Conservation (phyloP, 2,113 vertebrate species). For the cat (Felis catus) region DNA sequence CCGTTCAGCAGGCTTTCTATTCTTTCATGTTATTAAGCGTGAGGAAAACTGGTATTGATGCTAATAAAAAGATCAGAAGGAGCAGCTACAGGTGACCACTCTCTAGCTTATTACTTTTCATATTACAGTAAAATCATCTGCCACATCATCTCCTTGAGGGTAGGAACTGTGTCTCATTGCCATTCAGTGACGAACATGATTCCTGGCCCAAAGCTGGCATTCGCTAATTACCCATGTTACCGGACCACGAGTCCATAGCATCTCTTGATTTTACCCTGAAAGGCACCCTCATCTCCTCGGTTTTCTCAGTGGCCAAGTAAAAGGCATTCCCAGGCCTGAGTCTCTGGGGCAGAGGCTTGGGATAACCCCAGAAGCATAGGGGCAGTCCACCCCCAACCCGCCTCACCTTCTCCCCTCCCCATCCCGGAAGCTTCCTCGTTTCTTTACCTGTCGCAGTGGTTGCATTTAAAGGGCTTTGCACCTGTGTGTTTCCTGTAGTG, state of each 20-base stretch:
- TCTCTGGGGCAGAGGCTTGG: not conserved
- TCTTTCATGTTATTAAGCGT: not conserved
- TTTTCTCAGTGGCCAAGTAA: not conserved
- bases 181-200: not conserved
- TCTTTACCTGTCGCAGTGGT: conserved; percentile 99
- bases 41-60: not conserved
- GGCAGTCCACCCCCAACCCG: not conserved
- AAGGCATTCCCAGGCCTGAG: not conserved
- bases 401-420: not conserved
- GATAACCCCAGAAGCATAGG: not conserved
- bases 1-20: not conserved
- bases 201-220: not conserved
- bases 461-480: conserved; percentile 99
- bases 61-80: conserved; percentile 40
- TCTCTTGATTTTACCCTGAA: not conserved
- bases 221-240: not conserved
- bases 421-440: not conserved
- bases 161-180: not conserved
- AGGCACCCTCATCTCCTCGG: not conserved
- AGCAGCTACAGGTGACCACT: not conserved
- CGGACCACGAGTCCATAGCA: not conserved
- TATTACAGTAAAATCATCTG: not conserved
- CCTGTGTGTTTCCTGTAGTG: conserved; percentile 99
- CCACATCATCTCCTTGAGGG: not conserved
- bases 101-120: not conserved